Evolutionary conservation across 2,888 invertebrate species (phyloP).

Genomic region (Ophion obscuratus): DNA sequence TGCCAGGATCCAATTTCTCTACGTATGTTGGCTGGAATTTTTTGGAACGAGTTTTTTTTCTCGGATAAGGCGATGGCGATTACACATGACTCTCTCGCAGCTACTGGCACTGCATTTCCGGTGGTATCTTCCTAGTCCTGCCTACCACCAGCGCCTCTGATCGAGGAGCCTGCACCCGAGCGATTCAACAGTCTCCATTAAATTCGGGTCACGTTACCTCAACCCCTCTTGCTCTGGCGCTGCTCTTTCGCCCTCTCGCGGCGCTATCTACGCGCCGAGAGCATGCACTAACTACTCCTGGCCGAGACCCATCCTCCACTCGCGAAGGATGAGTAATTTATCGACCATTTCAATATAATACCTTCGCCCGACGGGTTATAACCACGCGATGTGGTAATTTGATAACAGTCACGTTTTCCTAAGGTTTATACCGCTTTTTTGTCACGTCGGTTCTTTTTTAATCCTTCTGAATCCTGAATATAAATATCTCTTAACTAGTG

Average conservation of each 20-base stretch:
- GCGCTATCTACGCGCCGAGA: slow-evolving; percentile 36
- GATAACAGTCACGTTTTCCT: slow-evolving; percentile 54
- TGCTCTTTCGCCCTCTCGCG: slow-evolving; percentile 6
- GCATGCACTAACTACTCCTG: slow-evolving; percentile 37
- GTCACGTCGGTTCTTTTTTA: neutral
- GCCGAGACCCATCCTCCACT: slow-evolving; percentile 23
- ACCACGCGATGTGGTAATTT: slow-evolving; percentile 57
- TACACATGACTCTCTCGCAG: slow-evolving; percentile 26
- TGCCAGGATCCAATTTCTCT: neutral
- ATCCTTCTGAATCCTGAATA: neutral
- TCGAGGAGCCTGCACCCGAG: slow-evolving; percentile 51
- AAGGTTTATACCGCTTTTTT: slow-evolving; percentile 29
- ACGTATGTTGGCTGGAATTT: neutral
- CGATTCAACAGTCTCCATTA: slow-evolving; percentile 64
- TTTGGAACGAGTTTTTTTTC: neutral
- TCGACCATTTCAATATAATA: slow-evolving; percentile 69
- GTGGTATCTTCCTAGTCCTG: slow-evolving; percentile 32
- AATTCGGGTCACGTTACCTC: slow-evolving; percentile 70
- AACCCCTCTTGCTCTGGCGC: slow-evolving; percentile 26
- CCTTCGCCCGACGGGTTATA: slow-evolving; percentile 43
- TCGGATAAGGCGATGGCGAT: slow-evolving; percentile 11
- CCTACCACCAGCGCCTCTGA: slow-evolving; percentile 14
- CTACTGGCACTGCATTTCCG: slow-evolving; percentile 19
- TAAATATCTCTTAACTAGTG: neutral
- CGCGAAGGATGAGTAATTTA: slow-evolving; percentile 69